Percentiles rank a stretch among this genome's conserved stretches.
Evolutionary conservation across 2,797 vertebrate genomes (phyloP).

Genomic region (Macropus fuliginosus): DNA sequence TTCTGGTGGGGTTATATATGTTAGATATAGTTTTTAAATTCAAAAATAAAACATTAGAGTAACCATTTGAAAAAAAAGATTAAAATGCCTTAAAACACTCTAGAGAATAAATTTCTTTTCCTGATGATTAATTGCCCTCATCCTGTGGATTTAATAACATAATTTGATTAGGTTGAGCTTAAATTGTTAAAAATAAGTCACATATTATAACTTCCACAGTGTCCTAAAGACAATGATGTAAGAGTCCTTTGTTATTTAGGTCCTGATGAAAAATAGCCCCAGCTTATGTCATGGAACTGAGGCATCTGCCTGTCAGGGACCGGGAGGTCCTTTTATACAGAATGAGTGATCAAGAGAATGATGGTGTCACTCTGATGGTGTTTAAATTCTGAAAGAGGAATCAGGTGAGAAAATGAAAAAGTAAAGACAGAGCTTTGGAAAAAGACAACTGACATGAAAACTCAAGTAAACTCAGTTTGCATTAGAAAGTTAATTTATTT

Average conservation of each 20-base stretch:
- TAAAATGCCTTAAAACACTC: constrained; percentile 27
- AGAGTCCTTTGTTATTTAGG: constrained; percentile 32
- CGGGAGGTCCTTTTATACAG: not conserved
- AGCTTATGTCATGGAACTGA: not conserved
- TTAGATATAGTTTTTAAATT: not conserved
- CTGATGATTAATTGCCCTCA: constrained; percentile 21
- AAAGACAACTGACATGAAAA: not conserved
- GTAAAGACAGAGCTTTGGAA: not conserved
- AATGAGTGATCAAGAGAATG: not conserved
- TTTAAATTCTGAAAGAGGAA: not conserved
- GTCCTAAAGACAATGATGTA: not conserved
- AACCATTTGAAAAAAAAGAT: constrained; percentile 3
- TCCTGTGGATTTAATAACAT: constrained; percentile 42
- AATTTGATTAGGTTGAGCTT: constrained; percentile 2
- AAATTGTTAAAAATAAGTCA: constrained; percentile 47
- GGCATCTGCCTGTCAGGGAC: not conserved
- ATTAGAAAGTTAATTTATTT: not conserved
- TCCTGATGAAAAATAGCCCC: not conserved
- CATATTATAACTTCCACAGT: constrained; percentile 21
- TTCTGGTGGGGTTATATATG: not conserved
- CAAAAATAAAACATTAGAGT: constrained; percentile 32
- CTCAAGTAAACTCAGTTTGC: not conserved
- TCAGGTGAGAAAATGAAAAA: not conserved
- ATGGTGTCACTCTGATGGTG: not conserved
- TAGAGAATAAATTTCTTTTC: constrained; percentile 32